Conservation (phyloP, 2,888 invertebrate species). For the Hymenopus coronatus region DNA sequence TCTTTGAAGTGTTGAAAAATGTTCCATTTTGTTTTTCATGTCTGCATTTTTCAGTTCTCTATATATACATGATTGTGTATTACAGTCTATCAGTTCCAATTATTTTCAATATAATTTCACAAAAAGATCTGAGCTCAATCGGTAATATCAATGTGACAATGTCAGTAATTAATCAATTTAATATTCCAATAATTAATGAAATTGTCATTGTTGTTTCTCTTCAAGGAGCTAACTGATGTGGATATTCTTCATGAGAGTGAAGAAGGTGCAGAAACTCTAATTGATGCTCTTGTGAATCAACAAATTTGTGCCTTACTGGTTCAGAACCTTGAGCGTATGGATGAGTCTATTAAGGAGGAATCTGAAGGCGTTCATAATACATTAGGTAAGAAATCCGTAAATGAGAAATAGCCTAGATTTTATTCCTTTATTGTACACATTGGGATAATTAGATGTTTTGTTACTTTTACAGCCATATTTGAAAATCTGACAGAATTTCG, state of each 20-base stretch:
- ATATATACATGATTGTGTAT: too few relatives aligned
- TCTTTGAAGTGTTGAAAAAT: too few relatives aligned
- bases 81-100: too few relatives aligned
- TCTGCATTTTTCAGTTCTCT: too few relatives aligned
- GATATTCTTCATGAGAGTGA: slow-evolving; percentile 93
- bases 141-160: too few relatives aligned
- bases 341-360: slow-evolving; percentile 91
- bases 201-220: not conserved
- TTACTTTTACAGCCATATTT: slow-evolving; percentile 64
- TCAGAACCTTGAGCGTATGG: slow-evolving; percentile 89
- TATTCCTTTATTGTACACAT: not conserved
- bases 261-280: slow-evolving; percentile 78
- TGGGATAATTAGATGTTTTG: slow-evolving; percentile 34
- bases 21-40: too few relatives aligned
- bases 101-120: too few relatives aligned
- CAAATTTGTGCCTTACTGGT: slow-evolving; percentile 88
- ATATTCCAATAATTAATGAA: too few relatives aligned
- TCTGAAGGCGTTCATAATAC: slow-evolving; percentile 95
- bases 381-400: slow-evolving; percentile 55
- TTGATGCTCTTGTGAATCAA: slow-evolving; percentile 83
- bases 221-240: slow-evolving; percentile 89
- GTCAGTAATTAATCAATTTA: too few relatives aligned
- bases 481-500: slow-evolving; percentile 94
- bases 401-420: not conserved
- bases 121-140: too few relatives aligned